Evolutionary conservation across 2,113 vertebrate genomes (phyloP), one percentile per base, ranked within the genome.

Genomic region (Psettodes erumei): DNA sequence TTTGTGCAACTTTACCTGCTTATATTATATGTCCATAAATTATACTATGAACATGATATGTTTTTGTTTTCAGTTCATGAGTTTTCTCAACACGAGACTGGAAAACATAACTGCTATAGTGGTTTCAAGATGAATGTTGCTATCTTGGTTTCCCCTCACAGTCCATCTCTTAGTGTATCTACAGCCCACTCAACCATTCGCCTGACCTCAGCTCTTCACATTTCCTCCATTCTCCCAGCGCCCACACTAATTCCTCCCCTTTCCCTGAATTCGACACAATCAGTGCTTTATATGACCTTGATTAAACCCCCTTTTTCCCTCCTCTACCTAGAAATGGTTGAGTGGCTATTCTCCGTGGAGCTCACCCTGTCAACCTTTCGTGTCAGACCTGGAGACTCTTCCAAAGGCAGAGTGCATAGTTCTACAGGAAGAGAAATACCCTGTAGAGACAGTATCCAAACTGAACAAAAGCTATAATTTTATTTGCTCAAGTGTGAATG

Each of bases 321-420:
- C 56, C 45, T 63, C 63, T 40, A 55, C 35, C 40, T 27, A 62
- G 21, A 75, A 76, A 83, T 18, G 60, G n/a, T 59, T 65, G 67
- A 85, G 78, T 56, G 54, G 75, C 78, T 75, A 71, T 83, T 88
- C 85, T 86, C 71, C 32, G 63, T 33, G 76, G 69, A 79, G 23
- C 47, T 85, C 73, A 84, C 68, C 88, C 74, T 13, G 61, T 86
- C 86, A 89, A 88, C 86, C 88, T 84, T 75, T 68, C 69, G 77
- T 73, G 79, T 88, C 89, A 87, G 66, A 76, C 54, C 66, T 0
- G 19, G n/a, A 62, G 71, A 71, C 61, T 79, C 75, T 82, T 69
- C 74, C 32, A 21, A 23, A 71, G 47, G 40, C 60, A 65, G 65
- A 73, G 48, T 58, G 73, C 58, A 79, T 1, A 38, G 30, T 35